Base-by-base conservation (phyloP, 2,797 vertebrate genomes). In the Clamator glandarius region DNA sequence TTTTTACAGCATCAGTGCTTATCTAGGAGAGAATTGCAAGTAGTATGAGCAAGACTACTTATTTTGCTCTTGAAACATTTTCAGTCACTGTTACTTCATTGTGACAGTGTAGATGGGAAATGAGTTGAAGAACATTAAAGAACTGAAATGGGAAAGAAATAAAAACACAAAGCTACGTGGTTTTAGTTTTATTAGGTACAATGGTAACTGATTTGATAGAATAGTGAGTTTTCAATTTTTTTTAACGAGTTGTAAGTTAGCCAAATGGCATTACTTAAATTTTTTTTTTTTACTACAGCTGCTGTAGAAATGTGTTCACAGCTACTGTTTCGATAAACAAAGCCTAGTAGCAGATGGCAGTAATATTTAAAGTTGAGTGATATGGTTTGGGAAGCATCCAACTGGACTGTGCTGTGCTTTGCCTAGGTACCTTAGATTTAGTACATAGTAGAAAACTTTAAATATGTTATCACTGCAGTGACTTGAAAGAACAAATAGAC, bases 321-420 rank as follows among this genome's bases (percentile, higher is more conserved):
- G 95, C 95, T 93, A 96, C 95, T 97, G 96, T 98, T 98, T 96
- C 92, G 77, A 85, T 97, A 97, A 97, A 97, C 80, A 96, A 93
- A 96, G 69, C 87, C 90, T 95, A 92, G 95, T 93, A 96, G 90
- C 94, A 97, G 95, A 97, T 98, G 97, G 96, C 78, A 91, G 86
- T 95, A 97, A 96, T 97, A 94, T 96, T 96, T 64, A 76, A 92
- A 95, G 64, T 96, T 95, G 68, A 91, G 36, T 2, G 90, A n/a
- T 96, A 92, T 12, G 44, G 15, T 51, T 87, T 97, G 93, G 94
- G 92, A 95, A 95, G 64, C 31, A 76, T 97, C 92, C 92, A 96
- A 69, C 66, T 96, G 78, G 84, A 95, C 94, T 97, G 89, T 87
- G 84, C 64, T 80, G 21, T 95, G 62, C 93, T 97, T 97, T 97